These are phyloP conservation scores for Orchestes rusci DNA, from an alignment of 2,888 invertebrate genomes.

Conservation along the genomic window DNA sequence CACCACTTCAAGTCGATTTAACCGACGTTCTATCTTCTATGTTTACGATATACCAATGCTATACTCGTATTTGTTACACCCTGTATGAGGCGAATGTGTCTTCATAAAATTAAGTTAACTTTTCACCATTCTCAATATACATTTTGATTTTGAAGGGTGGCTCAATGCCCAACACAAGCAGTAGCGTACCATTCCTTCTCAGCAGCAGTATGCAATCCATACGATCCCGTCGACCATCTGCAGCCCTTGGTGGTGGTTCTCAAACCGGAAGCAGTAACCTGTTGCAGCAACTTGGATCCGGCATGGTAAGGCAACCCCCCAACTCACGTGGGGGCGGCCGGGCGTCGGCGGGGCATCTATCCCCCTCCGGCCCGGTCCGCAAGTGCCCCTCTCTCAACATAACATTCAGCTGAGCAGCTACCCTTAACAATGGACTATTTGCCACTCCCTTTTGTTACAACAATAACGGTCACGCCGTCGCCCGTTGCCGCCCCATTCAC, in stretches of 20 bases:
- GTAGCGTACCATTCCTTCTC: constrained; percentile 79
- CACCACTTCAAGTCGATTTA: no score
- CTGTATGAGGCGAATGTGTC: no score
- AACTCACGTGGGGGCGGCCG: constrained; percentile 23
- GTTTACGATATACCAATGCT: no score
- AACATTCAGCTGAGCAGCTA: constrained; percentile 51
- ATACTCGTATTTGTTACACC: no score
- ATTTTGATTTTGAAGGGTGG: no score
- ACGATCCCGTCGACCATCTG: constrained; percentile 65
- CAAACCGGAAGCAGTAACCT: constrained; percentile 44
- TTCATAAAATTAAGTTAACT: no score
- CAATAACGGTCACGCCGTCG: constrained; percentile 21
- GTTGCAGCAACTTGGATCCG: constrained; percentile 83
- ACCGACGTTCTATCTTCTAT: no score
- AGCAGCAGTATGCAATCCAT: constrained; percentile 73
- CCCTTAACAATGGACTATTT: constrained; percentile 32
- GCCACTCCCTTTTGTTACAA: constrained; percentile 5
- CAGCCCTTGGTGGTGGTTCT: constrained; percentile 54
- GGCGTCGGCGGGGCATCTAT: constrained; percentile 20
- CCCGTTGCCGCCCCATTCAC: constrained; percentile 23
- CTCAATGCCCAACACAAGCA: constrained; percentile 84
- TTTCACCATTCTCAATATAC: no score
- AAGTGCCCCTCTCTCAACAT: constrained; percentile 73
- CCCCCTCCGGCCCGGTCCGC: constrained; percentile 47
- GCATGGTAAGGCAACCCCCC: constrained; percentile 76